Conservation (phyloP, 1,140 invertebrate species). For the Pantala flavescens region DNA sequence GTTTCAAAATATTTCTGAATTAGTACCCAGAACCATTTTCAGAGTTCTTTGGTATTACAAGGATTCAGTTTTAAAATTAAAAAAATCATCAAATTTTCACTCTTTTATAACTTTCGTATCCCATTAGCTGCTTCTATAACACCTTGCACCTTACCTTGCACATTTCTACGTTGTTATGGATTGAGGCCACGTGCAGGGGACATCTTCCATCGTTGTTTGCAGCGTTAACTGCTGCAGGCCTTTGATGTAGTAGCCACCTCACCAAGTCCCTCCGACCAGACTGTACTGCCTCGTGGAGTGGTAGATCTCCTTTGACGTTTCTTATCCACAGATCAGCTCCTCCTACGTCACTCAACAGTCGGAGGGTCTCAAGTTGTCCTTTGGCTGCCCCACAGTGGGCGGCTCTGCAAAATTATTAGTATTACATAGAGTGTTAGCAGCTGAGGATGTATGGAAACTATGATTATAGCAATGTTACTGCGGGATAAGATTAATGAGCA, state of each 20-base stretch:
- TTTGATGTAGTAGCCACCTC: constrained; percentile 70
- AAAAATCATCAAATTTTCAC: too few relatives aligned
- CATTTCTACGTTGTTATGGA: constrained; percentile 88
- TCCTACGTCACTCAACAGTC: constrained; percentile 47
- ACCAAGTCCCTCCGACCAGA: constrained; percentile 80
- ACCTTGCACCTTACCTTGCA: constrained; percentile 57
- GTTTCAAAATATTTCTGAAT: too few relatives aligned
- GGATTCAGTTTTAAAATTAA: too few relatives aligned
- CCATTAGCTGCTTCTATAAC: too few relatives aligned
- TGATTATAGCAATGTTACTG: too few relatives aligned
- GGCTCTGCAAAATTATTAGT: constrained; percentile 38
- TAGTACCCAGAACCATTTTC: too few relatives aligned
- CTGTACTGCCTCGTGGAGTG: constrained; percentile 88
- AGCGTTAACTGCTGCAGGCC: constrained; percentile 74
- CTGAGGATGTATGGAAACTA: neutral
- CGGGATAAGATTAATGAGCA: too few relatives aligned
- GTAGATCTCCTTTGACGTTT: constrained; percentile 82
- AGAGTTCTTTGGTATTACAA: too few relatives aligned
- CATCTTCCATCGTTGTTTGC: constrained; percentile 88
- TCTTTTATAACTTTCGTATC: too few relatives aligned
- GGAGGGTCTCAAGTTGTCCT: constrained; percentile 78
- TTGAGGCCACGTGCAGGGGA: constrained; percentile 85
- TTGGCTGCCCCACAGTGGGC: constrained; percentile 88
- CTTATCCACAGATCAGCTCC: constrained; percentile 85
- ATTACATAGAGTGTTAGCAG: too few relatives aligned